phyloP scores from a whole-genome alignment of 2,113 vertebrate species.

The Carollia perspicillata region DNA sequence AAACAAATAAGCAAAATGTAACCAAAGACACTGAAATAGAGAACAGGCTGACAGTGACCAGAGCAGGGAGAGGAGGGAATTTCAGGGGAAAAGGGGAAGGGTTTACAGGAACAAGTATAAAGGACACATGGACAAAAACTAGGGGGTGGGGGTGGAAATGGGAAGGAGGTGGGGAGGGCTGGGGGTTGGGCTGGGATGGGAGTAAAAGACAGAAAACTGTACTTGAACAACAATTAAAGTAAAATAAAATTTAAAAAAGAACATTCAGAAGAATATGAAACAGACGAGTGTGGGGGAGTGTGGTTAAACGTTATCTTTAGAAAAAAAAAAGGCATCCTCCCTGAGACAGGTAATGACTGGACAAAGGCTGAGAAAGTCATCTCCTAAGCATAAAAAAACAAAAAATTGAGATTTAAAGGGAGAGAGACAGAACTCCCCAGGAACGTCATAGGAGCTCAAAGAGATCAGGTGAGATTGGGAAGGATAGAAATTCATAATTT shows the following conservation, averaged over 20 bases:
- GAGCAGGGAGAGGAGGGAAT: too few species aligned
- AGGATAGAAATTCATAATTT: neutral
- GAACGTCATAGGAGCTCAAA: neutral
- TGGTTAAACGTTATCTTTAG: neutral
- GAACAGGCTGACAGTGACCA: too few species aligned
- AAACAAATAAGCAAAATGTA: too few species aligned
- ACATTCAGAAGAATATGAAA: neutral
- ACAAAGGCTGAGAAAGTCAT: neutral
- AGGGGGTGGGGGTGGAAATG: too few species aligned
- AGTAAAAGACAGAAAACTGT: too few species aligned
- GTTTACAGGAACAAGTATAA: too few species aligned
- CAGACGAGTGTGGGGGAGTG: neutral
- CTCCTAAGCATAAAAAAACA: neutral
- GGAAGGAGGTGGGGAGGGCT: too few species aligned
- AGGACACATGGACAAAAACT: too few species aligned
- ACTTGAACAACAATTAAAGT: too few species aligned
- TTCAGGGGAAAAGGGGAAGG: too few species aligned
- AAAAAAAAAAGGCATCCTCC: neutral
- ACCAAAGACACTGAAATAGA: too few species aligned
- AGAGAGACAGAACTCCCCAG: neutral
- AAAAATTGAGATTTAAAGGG: fast-evolving
- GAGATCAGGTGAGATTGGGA: neutral
- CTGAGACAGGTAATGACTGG: neutral
- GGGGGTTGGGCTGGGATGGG: too few species aligned
- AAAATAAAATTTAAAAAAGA: neutral